These are phyloP conservation scores for Crocallis elinguaria DNA, from an alignment of 2,888 invertebrate species.

Conservation along the genomic window DNA sequence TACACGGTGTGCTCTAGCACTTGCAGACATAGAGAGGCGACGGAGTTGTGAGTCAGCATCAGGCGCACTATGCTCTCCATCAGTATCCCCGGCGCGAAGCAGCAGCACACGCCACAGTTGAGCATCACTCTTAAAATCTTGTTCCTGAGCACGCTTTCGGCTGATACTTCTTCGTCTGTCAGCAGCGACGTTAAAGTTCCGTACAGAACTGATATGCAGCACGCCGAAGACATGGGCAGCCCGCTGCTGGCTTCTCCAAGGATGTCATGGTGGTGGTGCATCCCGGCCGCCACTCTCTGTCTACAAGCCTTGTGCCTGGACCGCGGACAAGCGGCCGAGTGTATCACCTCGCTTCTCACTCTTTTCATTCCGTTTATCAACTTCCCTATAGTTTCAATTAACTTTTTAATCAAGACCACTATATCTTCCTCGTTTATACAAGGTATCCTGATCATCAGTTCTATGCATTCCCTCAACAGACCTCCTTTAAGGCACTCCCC, in stretches of 20 bases:
- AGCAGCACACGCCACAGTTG: slow-evolving; percentile 86
- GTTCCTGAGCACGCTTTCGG: slow-evolving; percentile 65
- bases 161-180: slow-evolving; percentile 70
- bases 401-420: slow-evolving; percentile 74
- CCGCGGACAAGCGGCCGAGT: slow-evolving; percentile 81
- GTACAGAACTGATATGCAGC: slow-evolving; percentile 85
- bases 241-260: slow-evolving; percentile 78
- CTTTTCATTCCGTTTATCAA: slow-evolving; percentile 84
- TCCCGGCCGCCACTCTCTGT: slow-evolving; percentile 67
- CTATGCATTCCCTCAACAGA: slow-evolving; percentile 82
- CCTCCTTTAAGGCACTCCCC: slow-evolving; percentile 85
- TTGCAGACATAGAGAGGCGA: slow-evolving; percentile 73
- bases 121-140: slow-evolving; percentile 83
- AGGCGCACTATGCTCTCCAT: slow-evolving; percentile 79
- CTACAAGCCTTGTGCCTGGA: slow-evolving; percentile 80
- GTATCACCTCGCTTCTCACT: slow-evolving; percentile 83
- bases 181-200: slow-evolving; percentile 79
- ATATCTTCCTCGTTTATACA: slow-evolving; percentile 63
- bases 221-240: slow-evolving; percentile 71
- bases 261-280: slow-evolving; percentile 85
- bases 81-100: slow-evolving; percentile 83
- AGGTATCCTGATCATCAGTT: slow-evolving; percentile 81
- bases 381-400: slow-evolving; percentile 84
- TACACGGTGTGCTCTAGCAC: slow-evolving; percentile 85
- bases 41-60: slow-evolving; percentile 67